Evolutionary conservation across 1,140 invertebrate species (phyloP).

Genomic region (Oscheius sp.): DNA sequence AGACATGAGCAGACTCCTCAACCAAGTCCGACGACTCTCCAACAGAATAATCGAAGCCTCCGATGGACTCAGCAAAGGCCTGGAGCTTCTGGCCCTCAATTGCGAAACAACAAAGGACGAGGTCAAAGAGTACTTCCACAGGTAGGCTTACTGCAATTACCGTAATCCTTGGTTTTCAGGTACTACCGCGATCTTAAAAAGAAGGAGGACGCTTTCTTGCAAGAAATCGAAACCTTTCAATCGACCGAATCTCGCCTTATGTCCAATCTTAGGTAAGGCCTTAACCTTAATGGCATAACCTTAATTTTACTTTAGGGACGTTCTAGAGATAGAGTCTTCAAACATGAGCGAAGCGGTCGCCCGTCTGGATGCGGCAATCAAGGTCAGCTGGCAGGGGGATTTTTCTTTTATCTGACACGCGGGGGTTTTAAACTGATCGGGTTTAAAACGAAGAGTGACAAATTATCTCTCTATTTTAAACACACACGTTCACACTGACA

Average conservation of each 20-base stretch:
- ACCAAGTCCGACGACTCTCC: slow-evolving; percentile 56
- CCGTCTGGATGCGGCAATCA: slow-evolving; percentile 37
- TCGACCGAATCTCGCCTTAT: slow-evolving; percentile 51
- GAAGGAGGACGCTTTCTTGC: slow-evolving; percentile 54
- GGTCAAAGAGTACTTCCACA: slow-evolving; percentile 56
- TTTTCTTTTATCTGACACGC: too few relatives aligned
- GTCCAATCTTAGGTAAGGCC: slow-evolving; percentile 17
- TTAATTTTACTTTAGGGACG: slow-evolving; percentile 52
- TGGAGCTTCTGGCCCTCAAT: slow-evolving; percentile 50
- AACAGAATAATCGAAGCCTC: slow-evolving; percentile 55
- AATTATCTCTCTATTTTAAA: background rate
- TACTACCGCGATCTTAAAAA: slow-evolving; percentile 53
- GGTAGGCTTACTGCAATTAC: background rate
- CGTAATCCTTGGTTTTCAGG: slow-evolving; percentile 25
- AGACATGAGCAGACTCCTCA: slow-evolving; percentile 81
- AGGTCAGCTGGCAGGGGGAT: too few relatives aligned
- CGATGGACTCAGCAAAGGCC: slow-evolving; percentile 49
- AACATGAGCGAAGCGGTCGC: slow-evolving; percentile 46
- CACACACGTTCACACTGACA: too few relatives aligned
- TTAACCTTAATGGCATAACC: background rate
- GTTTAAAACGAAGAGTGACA: background rate
- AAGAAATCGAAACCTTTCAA: slow-evolving; percentile 57
- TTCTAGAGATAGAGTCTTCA: slow-evolving; percentile 40
- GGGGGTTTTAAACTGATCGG: background rate
- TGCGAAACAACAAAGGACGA: slow-evolving; percentile 59